These are phyloP conservation scores for Distichodus sexfasciatus DNA, from an alignment of 2,797 vertebrate genomes.

Conservation along the genomic window DNA sequence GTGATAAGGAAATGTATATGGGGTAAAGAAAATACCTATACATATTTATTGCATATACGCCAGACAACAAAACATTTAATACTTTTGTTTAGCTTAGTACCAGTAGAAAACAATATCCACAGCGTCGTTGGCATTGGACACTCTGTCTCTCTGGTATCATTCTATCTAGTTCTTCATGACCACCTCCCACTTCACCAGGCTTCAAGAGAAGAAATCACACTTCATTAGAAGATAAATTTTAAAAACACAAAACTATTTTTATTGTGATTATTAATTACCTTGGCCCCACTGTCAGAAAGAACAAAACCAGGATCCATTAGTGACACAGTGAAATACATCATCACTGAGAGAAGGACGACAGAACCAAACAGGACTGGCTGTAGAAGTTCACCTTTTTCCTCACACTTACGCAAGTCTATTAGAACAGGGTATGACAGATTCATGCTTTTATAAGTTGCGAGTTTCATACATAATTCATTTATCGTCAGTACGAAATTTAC, in stretches of 20 bases:
- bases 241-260: neutral
- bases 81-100: constrained; percentile 59
- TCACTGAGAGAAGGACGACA: constrained; percentile 80
- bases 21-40: too few species aligned
- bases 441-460: too few species aligned
- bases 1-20: too few species aligned
- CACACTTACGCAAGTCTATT: constrained; percentile 75
- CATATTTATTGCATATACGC: too few species aligned
- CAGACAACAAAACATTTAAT: too few species aligned
- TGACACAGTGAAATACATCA: constrained; percentile 85
- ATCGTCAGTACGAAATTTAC: too few species aligned
- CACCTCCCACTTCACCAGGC: constrained; percentile 32
- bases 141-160: constrained; percentile 62
- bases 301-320: constrained; percentile 95
- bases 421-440: constrained; percentile 3
- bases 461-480: too few species aligned
- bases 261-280: constrained; percentile 59
- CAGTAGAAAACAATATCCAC: constrained; percentile 87
- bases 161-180: constrained; percentile 69
- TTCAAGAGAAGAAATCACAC: constrained; percentile 1
- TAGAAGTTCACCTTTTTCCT: constrained; percentile 76
- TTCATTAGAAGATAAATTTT: neutral
- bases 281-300: constrained; percentile 57
- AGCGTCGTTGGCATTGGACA: constrained; percentile 72
- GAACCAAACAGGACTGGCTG: constrained; percentile 76